Evolutionary conservation across 1,140 invertebrate species (phyloP).

Genomic region (Drosophila tani): DNA sequence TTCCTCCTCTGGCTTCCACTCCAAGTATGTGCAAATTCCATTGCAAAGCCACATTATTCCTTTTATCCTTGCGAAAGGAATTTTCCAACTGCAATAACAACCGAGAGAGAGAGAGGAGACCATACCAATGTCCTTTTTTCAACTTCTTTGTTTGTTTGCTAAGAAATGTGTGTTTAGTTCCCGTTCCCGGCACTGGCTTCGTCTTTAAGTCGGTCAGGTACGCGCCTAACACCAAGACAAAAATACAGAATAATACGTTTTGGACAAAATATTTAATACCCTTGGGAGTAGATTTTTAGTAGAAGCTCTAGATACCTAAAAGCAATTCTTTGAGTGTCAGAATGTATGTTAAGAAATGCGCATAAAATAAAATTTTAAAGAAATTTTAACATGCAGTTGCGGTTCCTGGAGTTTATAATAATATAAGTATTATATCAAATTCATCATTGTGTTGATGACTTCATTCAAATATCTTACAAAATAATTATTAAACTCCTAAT

Average conservation of each 20-base stretch:
- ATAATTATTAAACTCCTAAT: too few species aligned
- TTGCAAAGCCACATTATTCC: slow-evolving; percentile 83
- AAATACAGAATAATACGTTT: slow-evolving; percentile 22
- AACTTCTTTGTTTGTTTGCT: slow-evolving; percentile 50
- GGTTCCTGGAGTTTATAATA: background rate
- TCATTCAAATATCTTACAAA: too few species aligned
- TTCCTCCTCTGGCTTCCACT: slow-evolving; percentile 38
- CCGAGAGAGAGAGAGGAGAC: slow-evolving; percentile 41
- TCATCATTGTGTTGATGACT: too few species aligned
- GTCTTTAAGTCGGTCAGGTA: slow-evolving; percentile 55
- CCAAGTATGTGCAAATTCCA: slow-evolving; percentile 82
- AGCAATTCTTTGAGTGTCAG: too few species aligned
- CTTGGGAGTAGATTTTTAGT: too few species aligned
- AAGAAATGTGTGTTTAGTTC: slow-evolving; percentile 45
- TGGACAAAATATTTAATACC: slow-evolving; percentile 23
- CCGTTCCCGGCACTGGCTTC: slow-evolving; percentile 28
- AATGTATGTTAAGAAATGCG: too few species aligned
- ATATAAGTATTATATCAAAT: too few species aligned
- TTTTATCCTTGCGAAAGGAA: slow-evolving; percentile 82
- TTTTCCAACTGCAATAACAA: slow-evolving; percentile 82
- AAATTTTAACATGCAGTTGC: background rate
- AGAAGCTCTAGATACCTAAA: background rate
- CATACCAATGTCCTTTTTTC: slow-evolving; percentile 40
- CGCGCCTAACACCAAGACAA: slow-evolving; percentile 45
- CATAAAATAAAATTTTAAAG: background rate